Conservation (phyloP, 2,797 vertebrate species). For the Oreochromis grahami region DNA sequence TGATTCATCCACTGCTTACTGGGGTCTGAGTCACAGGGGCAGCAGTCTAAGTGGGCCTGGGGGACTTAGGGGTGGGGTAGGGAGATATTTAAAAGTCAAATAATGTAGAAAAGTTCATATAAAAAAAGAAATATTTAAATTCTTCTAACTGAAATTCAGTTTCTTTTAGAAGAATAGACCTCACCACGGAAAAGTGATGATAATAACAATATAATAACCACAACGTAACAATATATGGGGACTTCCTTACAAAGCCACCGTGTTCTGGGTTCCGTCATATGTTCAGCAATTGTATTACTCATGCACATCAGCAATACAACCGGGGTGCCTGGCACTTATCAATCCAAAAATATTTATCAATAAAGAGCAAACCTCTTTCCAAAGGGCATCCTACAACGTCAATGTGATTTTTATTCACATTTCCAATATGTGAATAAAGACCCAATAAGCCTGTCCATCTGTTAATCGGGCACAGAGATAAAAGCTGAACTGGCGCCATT, state of each 20-base stretch:
- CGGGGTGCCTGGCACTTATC: not conserved
- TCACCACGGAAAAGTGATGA: not conserved
- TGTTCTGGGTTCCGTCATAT: not conserved
- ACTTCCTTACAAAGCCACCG: not conserved
- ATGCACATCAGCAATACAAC: not conserved
- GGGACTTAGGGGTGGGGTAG: not conserved
- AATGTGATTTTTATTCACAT: not conserved
- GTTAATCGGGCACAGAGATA: not conserved
- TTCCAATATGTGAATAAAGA: not conserved
- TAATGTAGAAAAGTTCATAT: not conserved
- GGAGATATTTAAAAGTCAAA: not conserved
- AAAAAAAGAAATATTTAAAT: not conserved
- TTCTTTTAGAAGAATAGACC: not conserved
- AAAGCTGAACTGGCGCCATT: not conserved
- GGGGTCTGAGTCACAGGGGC: not conserved
- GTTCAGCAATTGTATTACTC: not conserved
- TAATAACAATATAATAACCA: not conserved
- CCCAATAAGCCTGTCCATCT: not conserved
- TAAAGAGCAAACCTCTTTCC: not conserved
- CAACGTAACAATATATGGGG: not conserved
- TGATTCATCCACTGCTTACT: not conserved
- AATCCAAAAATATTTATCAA: not conserved
- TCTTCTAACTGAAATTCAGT: not conserved
- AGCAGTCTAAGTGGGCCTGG: not conserved
- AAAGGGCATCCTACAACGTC: accelerated